A percentile compares a stretch with the other conserved stretches of the same genome.
Evolutionary conservation across 2,797 vertebrate species (phyloP).

Genomic region (Danio albolineatus): DNA sequence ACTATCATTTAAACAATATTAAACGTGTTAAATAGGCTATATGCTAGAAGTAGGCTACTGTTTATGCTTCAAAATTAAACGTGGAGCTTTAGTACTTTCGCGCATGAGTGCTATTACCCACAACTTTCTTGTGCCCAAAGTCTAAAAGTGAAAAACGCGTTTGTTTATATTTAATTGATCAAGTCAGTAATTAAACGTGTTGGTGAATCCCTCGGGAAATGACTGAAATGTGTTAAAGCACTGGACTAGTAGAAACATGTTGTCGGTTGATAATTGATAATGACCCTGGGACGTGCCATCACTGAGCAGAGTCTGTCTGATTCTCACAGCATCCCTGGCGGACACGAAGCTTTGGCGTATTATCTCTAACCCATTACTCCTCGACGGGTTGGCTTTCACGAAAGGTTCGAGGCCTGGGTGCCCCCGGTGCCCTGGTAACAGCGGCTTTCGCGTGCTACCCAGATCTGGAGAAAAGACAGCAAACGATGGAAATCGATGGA

Average conservation of each 20-base stretch:
- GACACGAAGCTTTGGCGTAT: constrained; percentile 74
- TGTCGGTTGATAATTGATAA: constrained; percentile 75
- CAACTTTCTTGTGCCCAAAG: background rate
- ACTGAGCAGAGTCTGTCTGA: constrained; percentile 79
- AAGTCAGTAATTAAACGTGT: background rate
- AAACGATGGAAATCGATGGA: constrained; percentile 56
- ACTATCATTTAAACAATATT: background rate
- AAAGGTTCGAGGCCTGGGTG: constrained; percentile 67
- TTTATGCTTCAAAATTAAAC: background rate
- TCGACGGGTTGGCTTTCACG: constrained; percentile 73
- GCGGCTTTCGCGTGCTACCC: constrained; percentile 44
- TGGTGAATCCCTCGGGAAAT: constrained; percentile 42
- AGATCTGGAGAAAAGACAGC: constrained; percentile 59
- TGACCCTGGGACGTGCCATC: constrained; percentile 87
- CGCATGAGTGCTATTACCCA: too few relatives aligned
- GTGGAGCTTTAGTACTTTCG: background rate
- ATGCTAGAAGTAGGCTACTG: background rate
- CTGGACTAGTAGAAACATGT: constrained; percentile 49
- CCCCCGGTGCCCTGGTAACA: constrained; percentile 75
- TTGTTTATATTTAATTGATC: background rate
- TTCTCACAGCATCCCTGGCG: constrained; percentile 81
- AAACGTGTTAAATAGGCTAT: too few relatives aligned
- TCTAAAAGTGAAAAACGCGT: background rate
- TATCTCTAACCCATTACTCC: constrained; percentile 78
- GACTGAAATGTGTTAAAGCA: constrained; percentile 12